phyloP scores from a whole-genome alignment of 2,113 vertebrate species.

The Mus musculus region GRCm39 chr17:54673001-54673500 shows the following conservation, averaged over 20 bases:
- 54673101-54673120: not conserved
- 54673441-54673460: constrained; percentile 20
- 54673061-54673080: not conserved
- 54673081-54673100: not conserved
- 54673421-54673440: not conserved
- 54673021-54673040: not conserved
- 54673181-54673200: not conserved
- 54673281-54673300: constrained; percentile 15
- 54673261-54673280: not conserved
- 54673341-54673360: constrained; percentile 34
- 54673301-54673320: constrained; percentile 16
- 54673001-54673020: not conserved
- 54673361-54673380: constrained; percentile 46
- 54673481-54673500: not conserved
- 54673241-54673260: constrained; percentile 21
- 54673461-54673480: not conserved
- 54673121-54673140: not conserved
- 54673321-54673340: constrained; percentile 39
- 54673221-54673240: not conserved
- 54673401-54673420: constrained; percentile 45
- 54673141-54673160: not conserved
- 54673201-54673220: not conserved
- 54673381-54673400: constrained; percentile 47
- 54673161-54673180: not conserved
- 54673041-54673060: not conserved